A percentile compares a stretch with the other conserved stretches of the same genome.
phyloP scores from a whole-genome alignment of 2,888 invertebrate species.

The Oscheius sp. region DNA sequence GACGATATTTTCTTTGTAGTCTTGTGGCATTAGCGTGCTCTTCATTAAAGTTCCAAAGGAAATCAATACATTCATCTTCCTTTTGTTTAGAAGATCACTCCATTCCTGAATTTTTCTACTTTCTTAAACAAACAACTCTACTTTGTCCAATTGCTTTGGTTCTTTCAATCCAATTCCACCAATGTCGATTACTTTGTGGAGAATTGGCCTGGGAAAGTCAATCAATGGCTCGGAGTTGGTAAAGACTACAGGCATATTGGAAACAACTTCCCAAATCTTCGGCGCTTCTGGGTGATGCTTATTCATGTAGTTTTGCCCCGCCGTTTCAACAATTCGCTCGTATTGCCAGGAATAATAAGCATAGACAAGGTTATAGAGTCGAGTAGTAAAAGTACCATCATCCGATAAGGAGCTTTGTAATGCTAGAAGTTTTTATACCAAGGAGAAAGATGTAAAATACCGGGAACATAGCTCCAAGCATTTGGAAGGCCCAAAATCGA shows the following conservation, averaged over 20 bases:
- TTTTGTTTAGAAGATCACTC: neutral
- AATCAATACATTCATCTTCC: constrained; percentile 11
- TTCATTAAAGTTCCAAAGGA: constrained; percentile 25
- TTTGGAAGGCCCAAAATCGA: constrained; percentile 7
- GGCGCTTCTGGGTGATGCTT: constrained; percentile 3
- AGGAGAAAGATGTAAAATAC: neutral
- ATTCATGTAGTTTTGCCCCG: constrained; percentile 1
- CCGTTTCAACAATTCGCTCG: constrained; percentile 1
- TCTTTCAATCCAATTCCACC: constrained; percentile 24
- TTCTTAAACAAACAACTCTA: neutral
- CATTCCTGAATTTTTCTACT: constrained; percentile 3
- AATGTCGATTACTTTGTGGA: constrained; percentile 15
- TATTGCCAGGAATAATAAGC: constrained; percentile 8
- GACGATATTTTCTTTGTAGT: constrained; percentile 14
- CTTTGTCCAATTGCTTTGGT: constrained; percentile 1
- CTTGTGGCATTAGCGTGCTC: constrained; percentile 15
- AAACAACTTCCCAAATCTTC: constrained; percentile 4
- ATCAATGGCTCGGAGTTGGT: constrained; percentile 22
- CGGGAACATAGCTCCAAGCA: constrained; percentile 22
- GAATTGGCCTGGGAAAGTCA: constrained; percentile 24
- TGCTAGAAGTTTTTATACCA: neutral
- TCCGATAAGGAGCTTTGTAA: neutral
- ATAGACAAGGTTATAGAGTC: neutral
- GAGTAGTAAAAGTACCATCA: constrained; percentile 1
- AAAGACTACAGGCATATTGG: constrained; percentile 21